A percentile compares a stretch with the other conserved stretches of the same genome.
These are phyloP conservation scores for Drosophila ironensis DNA, from an alignment of 1,140 invertebrate genomes.

Conservation along the genomic window DNA sequence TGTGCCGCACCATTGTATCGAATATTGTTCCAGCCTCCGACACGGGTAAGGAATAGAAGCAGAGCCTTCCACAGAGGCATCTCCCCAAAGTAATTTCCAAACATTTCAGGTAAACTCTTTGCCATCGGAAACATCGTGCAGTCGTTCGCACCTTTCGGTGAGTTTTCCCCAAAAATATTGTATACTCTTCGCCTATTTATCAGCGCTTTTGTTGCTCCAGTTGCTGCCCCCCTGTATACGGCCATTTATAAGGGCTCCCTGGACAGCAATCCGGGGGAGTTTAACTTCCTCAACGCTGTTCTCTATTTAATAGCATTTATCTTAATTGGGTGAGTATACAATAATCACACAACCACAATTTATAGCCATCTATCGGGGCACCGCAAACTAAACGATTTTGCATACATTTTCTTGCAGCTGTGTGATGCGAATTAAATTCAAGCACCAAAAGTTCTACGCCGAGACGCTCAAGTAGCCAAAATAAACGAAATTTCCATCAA, in stretches of 20 bases:
- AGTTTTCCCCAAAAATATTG: neutral
- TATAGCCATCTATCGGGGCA: neutral
- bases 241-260: slow-evolving; percentile 84
- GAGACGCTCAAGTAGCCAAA: slow-evolving; percentile 53
- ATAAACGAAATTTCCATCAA: slow-evolving; percentile 19
- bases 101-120: slow-evolving; percentile 84
- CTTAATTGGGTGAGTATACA: slow-evolving; percentile 82
- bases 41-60: slow-evolving; percentile 84
- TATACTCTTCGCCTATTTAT: neutral
- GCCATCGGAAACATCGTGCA: slow-evolving; percentile 85
- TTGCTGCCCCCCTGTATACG: slow-evolving; percentile 85
- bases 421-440: slow-evolving; percentile 64
- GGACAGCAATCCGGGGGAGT: slow-evolving; percentile 83
- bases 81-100: neutral
- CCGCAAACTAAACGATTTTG: neutral
- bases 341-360: neutral
- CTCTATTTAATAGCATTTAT: slow-evolving; percentile 79
- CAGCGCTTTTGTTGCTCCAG: slow-evolving; percentile 8
- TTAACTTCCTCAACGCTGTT: slow-evolving; percentile 83
- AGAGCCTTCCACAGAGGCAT: neutral
- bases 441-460: slow-evolving; percentile 62
- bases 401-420: slow-evolving; percentile 42
- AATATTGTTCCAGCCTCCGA: slow-evolving; percentile 86
- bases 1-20: slow-evolving; percentile 86
- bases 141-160: slow-evolving; percentile 83